Base-by-base conservation (phyloP, 2,888 invertebrate genomes). In the Trachelus stipa region DNA sequence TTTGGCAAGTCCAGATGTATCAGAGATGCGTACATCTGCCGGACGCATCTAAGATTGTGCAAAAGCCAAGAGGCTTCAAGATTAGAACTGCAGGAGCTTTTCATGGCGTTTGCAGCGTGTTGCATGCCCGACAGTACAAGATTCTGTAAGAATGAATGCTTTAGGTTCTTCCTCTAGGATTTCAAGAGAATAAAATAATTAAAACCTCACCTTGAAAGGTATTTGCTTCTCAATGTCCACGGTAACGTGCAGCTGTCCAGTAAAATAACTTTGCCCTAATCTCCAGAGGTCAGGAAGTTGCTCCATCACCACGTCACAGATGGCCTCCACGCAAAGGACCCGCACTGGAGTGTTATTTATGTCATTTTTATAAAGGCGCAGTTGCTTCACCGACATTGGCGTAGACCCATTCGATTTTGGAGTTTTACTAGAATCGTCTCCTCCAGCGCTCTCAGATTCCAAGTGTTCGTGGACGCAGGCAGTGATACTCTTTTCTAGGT, bases 271-370 rank as follows among this genome's bases (percentile, higher is more conserved):
- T 88, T 98, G 96, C 0, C 99, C 98, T 1, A 99, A 94, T 89
- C 98, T 97, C 98, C 98, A 99, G 86, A 99, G 94, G 91, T 98
- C 97, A 56, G 97, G 97, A 88, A 99, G 94, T 82, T 95, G 94
- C 78, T 95, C 94, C 1, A 95, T 94, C 69, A 97, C 94, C 80
- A 96, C 93, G 77, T 95, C 95, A 81, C 96, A 96, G 56, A 97
- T 92, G 87, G 96, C 96, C 88, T 97, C 97, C 76, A 96, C 94
- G 89, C 97, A 97, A 79, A 95, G 92, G 6, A 97, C 95, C 81
- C 95, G 94, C 82, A 94, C 93, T 1, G 96, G 96, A 34, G 93
- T 92, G 73, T 88, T 87, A 80, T 91, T 92, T 81, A 92, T 92
- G 35, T 90, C 90, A 79, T 80, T 86, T 73, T 87, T 88, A 77